Percentiles rank a stretch among this genome's conserved stretches.
phyloP scores from a whole-genome alignment of 2,888 invertebrate genomes.

The Eucera pruinosa region DNA sequence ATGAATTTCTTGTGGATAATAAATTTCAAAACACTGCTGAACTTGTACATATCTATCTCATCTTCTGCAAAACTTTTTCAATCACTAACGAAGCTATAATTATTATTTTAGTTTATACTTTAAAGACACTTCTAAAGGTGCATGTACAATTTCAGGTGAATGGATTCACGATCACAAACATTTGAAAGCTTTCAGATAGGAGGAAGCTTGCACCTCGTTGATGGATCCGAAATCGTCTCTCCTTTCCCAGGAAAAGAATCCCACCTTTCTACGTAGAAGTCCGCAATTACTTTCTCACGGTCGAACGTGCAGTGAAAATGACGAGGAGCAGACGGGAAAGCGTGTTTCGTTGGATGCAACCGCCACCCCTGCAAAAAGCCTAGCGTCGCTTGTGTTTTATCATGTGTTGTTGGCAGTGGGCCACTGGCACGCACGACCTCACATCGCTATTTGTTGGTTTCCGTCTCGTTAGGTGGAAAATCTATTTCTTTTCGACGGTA shows the following conservation, averaged over 20 bases:
- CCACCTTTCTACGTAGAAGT: constrained; percentile 6
- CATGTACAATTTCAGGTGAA: too few species aligned
- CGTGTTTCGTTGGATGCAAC: constrained; percentile 45
- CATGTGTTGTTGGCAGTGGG: constrained; percentile 76
- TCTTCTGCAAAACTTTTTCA: too few species aligned
- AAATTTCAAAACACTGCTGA: too few species aligned
- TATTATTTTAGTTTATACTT: too few species aligned
- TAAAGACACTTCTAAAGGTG: too few species aligned
- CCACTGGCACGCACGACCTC: constrained; percentile 77
- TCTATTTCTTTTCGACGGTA: constrained; percentile 79
- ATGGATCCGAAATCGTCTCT: background rate
- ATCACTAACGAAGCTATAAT: too few species aligned
- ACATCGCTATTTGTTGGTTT: constrained; percentile 79
- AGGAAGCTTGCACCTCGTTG: too few species aligned
- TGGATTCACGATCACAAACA: background rate
- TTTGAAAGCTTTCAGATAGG: background rate
- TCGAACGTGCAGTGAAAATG: constrained; percentile 43
- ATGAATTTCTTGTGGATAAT: too few species aligned
- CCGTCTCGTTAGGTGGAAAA: constrained; percentile 81
- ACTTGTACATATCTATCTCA: too few species aligned
- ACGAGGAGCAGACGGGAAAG: constrained; percentile 43
- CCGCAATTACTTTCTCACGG: constrained; percentile 39
- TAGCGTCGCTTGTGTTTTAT: constrained; percentile 72
- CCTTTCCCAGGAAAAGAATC: background rate
- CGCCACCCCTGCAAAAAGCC: constrained; percentile 43